Evolutionary conservation across 2,113 vertebrate genomes (phyloP), one percentile per base, ranked within the genome.

Genomic region (Copsychus sechellarum): DNA sequence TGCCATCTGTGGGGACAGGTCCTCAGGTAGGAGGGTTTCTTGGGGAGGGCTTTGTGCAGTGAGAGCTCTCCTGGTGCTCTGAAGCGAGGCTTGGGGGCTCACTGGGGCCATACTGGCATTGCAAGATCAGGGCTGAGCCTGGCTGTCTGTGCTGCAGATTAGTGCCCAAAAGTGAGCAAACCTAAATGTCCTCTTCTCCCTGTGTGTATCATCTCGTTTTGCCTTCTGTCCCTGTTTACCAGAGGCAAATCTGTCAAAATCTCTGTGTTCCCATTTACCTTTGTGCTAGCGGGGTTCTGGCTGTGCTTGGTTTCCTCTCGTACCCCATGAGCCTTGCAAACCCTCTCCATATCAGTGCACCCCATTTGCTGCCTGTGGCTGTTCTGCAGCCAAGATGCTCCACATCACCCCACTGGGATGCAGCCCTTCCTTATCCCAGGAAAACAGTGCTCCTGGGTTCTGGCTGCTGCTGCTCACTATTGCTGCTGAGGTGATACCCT

Each of bases 1-100:
- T 95, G 99, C 99, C 96, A 99, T 99, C 96, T 99, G 99, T 58
- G 99, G 99, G 76, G 99, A 99, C 96, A 98, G 99, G 56, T 99
- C 99, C 87, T 99, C 99, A 98, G 99, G 99, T 99, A 98, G 92
- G 78, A 71, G 28, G 28, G 54, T 60, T 87, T 54, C 78, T 60
- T 42, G 22, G 7, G n/a, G 51, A 54, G 38, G 33, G 13, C 53
- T 84, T 53, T 72, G 47, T 62, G 50, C 48, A 25, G 3, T 34
- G 51, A 62, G 72, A 82, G 8, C 21, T 82, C 29, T 36, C 9
- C 31, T 14, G 62, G 23, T 8, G 18, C 56, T 54, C 54, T 82
- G 77, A 43, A 70, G 61, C 8, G 7, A 69, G 61, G 42, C 56
- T 81, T 0, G 3, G 57, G 26, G 11, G 25, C 60, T 83, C 0